Base-by-base conservation (phyloP, 2,888 invertebrate species). In the Neocrepidodera transversa region DNA sequence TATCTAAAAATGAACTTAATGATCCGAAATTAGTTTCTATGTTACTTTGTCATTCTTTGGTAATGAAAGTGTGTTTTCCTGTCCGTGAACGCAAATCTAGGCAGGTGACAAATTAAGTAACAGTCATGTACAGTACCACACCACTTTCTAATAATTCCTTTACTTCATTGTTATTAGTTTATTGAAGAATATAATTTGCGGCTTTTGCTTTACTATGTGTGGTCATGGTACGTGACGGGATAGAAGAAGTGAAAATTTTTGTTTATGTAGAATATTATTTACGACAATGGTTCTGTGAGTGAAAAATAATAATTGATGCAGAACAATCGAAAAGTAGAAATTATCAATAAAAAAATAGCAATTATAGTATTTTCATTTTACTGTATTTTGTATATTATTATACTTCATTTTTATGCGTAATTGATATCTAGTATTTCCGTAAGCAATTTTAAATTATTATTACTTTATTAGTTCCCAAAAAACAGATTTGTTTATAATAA, bases 131-230 rank as follows among this genome's bases (percentile, higher is more conserved):
- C 1, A 38, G 32, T 32, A 32, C 28, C 28, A 28, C 40, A n/a
- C 10, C 40, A 42, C 45, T 45, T 45, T 45, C 45, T 45, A 45
- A 14, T 23, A 11, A 26, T 45, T 45, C 26, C 28, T 28, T 28
- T 16, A 23, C 8, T 26, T 28, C 45, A 16, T 38, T 16, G 26
- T 28, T 26, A 45, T 13, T 10, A 26, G 45, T 28, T 45, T 45
- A 45, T 45, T 28, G 45, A 45, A 45, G 45, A 26, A 45, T 45
- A 8, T 45, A 45, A 45, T 45, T 45, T 45, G 45, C 26, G 20
- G 45, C 18, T 38, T 38, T 38, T 23, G 17, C 38, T 16, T 38
- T 17, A 38, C 38, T 16, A 16, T 16, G 38, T 38, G 13, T 38
- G 38, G 38, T 38, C 10, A 38, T 30, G 30, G 30, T 30, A 30